Evolutionary conservation across 2,888 invertebrate genomes (phyloP), one percentile per base, ranked within the genome.

Genomic region (Drosophila rellima): DNA sequence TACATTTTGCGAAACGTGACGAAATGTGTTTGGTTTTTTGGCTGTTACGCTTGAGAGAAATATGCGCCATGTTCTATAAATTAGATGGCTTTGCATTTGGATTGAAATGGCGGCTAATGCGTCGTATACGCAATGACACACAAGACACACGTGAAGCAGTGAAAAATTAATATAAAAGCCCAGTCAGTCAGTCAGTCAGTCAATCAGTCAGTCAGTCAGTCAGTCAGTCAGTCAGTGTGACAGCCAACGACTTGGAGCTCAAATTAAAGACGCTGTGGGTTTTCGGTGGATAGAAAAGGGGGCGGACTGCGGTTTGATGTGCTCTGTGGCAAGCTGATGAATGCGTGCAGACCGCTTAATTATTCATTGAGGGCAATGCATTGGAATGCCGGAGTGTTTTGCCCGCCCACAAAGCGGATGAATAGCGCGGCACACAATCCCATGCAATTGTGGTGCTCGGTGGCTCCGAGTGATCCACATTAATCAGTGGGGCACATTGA

Each of bases 291-390:
- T 13, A 33, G 29, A n/a, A 3, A 39, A 51, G 51, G 42, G 42
- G 57, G 35, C 37, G 61, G 39, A 8, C 26, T 62, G 83, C 57
- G 77, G 84, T 61, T 67, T 65, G 55, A 64, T 64, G 62, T 71
- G 61, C 47, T 62, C 61, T 70, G 51, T 54, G 79, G 69, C 72
- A 63, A 6, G 47, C 63, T 79, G 80, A 80, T 69, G 74, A 75
- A 80, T 80, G 78, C 62, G 68, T 66, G 74, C 60, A 73, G 80
- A 86, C 85, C 85, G 85, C 88, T 86, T 86, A 86, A 86, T 86
- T 86, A 86, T 86, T 86, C 88, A 86, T 82, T 80, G 86, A 66
- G 73, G 75, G 74, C 83, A 81, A 78, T 87, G 87, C 87, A 85
- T 82, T 85, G 81, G 76, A 82, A 82, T 82, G 83, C 48, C 69